Evolutionary conservation across 2,113 vertebrate genomes (phyloP).

Genomic region (Oxyura jamaicensis): DNA sequence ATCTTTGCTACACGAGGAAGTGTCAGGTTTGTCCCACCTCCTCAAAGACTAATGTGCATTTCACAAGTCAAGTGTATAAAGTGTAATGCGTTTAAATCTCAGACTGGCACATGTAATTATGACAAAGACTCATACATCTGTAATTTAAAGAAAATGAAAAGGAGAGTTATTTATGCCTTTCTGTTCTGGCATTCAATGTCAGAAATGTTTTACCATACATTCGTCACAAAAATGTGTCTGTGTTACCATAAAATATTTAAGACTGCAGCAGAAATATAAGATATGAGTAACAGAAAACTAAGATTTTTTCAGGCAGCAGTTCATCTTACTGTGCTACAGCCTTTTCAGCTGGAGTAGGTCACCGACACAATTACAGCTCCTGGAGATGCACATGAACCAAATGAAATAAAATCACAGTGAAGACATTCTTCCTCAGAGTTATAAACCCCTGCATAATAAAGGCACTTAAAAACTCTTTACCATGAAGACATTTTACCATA

Average conservation of each 20-base stretch:
- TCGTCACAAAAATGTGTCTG: slow-evolving; percentile 53
- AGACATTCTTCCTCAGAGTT: slow-evolving; percentile 25
- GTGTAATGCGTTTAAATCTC: slow-evolving; percentile 74
- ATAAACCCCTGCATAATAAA: not conserved
- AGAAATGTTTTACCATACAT: slow-evolving; percentile 66
- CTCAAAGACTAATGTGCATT: slow-evolving; percentile 64
- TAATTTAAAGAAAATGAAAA: slow-evolving; percentile 75
- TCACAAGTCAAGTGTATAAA: slow-evolving; percentile 75
- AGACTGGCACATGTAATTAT: slow-evolving; percentile 67
- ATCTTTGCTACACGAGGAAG: slow-evolving; percentile 56
- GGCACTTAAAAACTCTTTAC: slow-evolving; percentile 1
- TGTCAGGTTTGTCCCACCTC: slow-evolving; percentile 55
- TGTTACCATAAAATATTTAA: slow-evolving; percentile 62
- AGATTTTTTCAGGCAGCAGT: slow-evolving; percentile 53
- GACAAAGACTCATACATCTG: slow-evolving; percentile 65
- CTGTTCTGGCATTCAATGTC: slow-evolving; percentile 53
- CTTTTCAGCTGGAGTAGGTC: slow-evolving; percentile 69
- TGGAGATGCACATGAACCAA: slow-evolving; percentile 50
- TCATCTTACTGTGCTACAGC: slow-evolving; percentile 26
- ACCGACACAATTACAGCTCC: slow-evolving; percentile 57
- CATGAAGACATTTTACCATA: slow-evolving; percentile 1
- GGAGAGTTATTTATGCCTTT: slow-evolving; percentile 69
- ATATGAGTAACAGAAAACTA: slow-evolving; percentile 52
- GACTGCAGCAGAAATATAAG: slow-evolving; percentile 19
- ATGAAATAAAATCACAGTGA: slow-evolving; percentile 62